phyloP scores from a whole-genome alignment of 2,797 vertebrate genomes.

The Gobio occitaniae region DNA sequence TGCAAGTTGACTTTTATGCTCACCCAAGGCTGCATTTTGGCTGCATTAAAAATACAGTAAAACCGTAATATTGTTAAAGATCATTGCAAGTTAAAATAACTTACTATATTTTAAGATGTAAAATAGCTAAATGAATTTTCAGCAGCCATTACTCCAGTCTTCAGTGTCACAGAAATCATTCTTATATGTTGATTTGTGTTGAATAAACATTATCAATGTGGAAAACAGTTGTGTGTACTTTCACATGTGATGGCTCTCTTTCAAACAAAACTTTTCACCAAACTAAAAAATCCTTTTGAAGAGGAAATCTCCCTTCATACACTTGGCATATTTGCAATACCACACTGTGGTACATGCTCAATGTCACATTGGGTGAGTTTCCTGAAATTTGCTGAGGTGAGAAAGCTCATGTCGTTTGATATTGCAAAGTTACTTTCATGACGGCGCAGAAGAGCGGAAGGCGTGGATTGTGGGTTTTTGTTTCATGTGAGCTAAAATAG shows the following conservation, averaged over 20 bases:
- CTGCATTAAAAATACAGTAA: not conserved
- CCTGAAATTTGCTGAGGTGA: constrained; percentile 20
- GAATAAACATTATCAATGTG: too few relatives aligned
- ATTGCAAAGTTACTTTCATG: not conserved
- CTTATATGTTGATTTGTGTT: not conserved
- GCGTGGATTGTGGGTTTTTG: not conserved
- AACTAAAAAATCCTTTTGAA: not conserved
- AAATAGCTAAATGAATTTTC: not conserved
- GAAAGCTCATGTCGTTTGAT: not conserved
- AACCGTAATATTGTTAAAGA: not conserved
- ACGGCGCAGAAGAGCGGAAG: not conserved
- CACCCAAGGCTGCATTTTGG: not conserved
- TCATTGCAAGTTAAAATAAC: not conserved
- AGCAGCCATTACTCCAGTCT: not conserved
- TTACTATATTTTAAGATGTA: not conserved
- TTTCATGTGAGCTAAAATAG: not conserved
- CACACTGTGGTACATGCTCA: constrained; percentile 27
- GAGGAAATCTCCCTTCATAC: not conserved
- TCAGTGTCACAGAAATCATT: not conserved
- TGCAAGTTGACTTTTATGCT: not conserved
- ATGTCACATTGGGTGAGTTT: constrained; percentile 2
- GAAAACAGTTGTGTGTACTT: too few relatives aligned
- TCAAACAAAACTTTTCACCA: not conserved
- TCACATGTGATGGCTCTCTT: not conserved
- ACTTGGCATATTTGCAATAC: constrained; percentile 1